Evolutionary conservation across 1,140 invertebrate genomes (phyloP), one percentile per base, ranked within the genome.

Genomic region (Zaprionus nigranus): DNA sequence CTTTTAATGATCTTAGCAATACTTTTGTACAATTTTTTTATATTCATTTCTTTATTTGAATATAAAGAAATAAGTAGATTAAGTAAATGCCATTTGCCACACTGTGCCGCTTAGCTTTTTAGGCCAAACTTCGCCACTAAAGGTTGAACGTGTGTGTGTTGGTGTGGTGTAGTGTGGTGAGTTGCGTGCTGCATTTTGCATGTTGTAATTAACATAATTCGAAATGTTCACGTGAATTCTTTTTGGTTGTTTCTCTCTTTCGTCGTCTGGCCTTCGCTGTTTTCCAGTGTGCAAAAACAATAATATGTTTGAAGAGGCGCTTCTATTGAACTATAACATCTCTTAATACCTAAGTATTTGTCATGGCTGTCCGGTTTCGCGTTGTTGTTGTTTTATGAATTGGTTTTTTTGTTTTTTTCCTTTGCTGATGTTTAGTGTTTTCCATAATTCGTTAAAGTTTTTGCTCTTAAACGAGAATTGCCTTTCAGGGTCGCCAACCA

Each of bases 191-290:
- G 73, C 73, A 75, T 59, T 71, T 71, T 71, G 67, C 72, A 75
- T 75, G 59, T 70, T 54, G 67, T 71, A 64, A 71, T 75, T 75
- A 75, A 71, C 60, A 75, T 75, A 75, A 71, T 75, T 75, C 64
- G 54, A 59, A 75, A 53, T 71, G 60, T 53, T 70, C 72, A 75
- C 66, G 67, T 79, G 72, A 53, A 56, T 79, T 60, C 79, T 57
- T 82, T 9, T 30, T 2, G 3, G 30, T 34, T 34, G 11, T 30
- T 34, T 34, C 30, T 28, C 26, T 34, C 11, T 34, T 11, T 34
- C 9, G 28, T 34, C 30, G 11, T 9, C 9, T 11, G 9, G 30
- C 9, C 30, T 34, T 11, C 30, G 30, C 30, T 34, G 2, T 34
- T 34, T 34, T 34, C 30, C 30, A 34, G 30, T 34, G 30, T 34